Base-by-base conservation (phyloP, 2,888 invertebrate genomes). In the Cylloceria caligata region DNA sequence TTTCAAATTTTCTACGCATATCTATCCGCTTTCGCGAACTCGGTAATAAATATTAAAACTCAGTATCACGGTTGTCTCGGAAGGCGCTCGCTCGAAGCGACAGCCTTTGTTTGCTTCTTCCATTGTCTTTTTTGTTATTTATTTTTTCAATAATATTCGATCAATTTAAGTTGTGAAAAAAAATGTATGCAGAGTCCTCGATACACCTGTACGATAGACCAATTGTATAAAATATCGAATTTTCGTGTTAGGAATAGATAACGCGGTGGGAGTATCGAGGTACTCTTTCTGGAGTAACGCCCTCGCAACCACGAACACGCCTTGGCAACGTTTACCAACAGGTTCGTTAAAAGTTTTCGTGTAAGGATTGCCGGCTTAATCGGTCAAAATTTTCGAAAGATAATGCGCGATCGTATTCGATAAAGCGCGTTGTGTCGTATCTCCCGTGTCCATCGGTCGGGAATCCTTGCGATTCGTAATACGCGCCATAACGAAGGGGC, bases 101-200 rank as follows among this genome's bases (percentile, higher is more conserved):
- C 24, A 7, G 11, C 30, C 45, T 55, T 65, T 68, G 67, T 55
- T 65, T 55, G 55, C 45, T 7, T 27, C 65, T 19, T 67, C 16
- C 6, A n/a, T 34, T 62, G 11, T 45, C 42, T 49, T 27, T 19
- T 21, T 11, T n/a, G n/a, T n/a, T n/a, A n/a, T n/a, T n/a, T n/a
- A n/a, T n/a, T n/a, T n/a, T n/a, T n/a, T n/a, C n/a, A n/a, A 30
- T 16, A 55, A 45, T 34, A 39, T 47, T 47, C 19, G n/a, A 2
- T 5, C 19, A 9, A 3, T 0, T 0, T n/a, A 11, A 62, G 39
- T 36, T 62, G 39, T 39, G 21, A 21, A 39, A 21, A 39, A 39
- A 52, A 52, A 13, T n/a, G n/a, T n/a, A n/a, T n/a, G n/a, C n/a
- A n/a, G n/a, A n/a, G n/a, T n/a, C n/a, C n/a, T n/a, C n/a, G n/a